Evolutionary conservation across 2,797 vertebrate genomes (phyloP).

Genomic region (Acanthurus leucopareius): DNA sequence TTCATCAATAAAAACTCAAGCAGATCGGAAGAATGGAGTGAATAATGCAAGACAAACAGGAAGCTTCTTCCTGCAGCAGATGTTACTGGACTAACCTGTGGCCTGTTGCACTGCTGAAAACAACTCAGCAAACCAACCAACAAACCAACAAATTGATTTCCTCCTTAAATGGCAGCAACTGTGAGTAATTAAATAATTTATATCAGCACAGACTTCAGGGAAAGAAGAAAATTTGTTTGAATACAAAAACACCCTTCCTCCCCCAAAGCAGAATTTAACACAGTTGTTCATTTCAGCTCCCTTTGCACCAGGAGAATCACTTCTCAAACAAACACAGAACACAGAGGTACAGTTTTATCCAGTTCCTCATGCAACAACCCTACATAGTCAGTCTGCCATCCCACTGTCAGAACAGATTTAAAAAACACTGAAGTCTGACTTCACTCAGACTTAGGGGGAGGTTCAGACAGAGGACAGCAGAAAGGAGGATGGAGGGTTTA

Average conservation of each 20-base stretch:
- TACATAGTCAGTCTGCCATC: conserved; percentile 53
- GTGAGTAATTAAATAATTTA: background rate
- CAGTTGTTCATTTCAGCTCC: conserved; percentile 7
- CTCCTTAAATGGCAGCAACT: background rate
- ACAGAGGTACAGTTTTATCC: conserved; percentile 16
- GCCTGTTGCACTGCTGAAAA: conserved; percentile 35
- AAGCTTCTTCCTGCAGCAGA: conserved; percentile 61
- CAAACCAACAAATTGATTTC: background rate
- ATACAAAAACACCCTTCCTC: conserved; percentile 17
- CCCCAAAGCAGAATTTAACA: background rate
- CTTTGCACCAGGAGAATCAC: background rate
- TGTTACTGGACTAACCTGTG: conserved; percentile 31
- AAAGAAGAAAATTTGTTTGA: conserved; percentile 15
- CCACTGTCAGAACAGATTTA: conserved; percentile 54
- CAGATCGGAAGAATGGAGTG: conserved; percentile 45
- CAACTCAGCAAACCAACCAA: conserved; percentile 13
- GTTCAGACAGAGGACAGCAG: conserved; percentile 68
- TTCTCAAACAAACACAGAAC: conserved; percentile 7
- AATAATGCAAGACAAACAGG: conserved; percentile 60
- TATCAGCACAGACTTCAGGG: background rate
- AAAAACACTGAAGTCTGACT: conserved; percentile 42
- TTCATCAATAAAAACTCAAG: background rate
- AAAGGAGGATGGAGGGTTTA: conserved; percentile 45
- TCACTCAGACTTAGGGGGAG: conserved; percentile 54
- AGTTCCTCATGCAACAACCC: conserved; percentile 24